Evolutionary conservation across 1,140 invertebrate species (phyloP), one percentile per base, ranked within the genome.

Genomic region (Drosophila bifasciata): DNA sequence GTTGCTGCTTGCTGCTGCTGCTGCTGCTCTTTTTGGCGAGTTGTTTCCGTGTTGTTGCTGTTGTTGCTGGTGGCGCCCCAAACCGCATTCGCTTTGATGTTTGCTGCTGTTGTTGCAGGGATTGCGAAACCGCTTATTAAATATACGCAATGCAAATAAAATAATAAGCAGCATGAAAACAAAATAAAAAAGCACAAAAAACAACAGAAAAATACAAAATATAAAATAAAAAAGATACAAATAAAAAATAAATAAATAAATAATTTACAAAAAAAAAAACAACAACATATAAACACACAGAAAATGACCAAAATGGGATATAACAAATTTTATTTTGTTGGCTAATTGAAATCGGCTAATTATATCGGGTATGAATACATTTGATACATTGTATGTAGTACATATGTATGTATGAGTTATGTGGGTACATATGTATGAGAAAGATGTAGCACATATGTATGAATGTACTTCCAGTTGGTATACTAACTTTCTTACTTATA

Each of bases 91-190:
- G 39, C 50, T 71, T 72, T 78, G 76, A 70, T 74, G 68, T 44
- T 44, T 68, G 58, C 36, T 58, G 32, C 39, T 62, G 45, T 62
- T 72, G 72, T 49, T 72, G 61, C 40, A 48, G 64, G 56, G 77
- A 51, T 52, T 76, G 39, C 58, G 49, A 63, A 81, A 81, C 79
- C 79, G 78, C 78, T 81, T 76, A 81, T 81, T 81, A 81, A 81
- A 81, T 68, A 77, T 68, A 66, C 71, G 49, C 53, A 50, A 44
- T 60, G 51, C 59, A 59, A 48, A 76, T 52, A 41, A 78, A 58
- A 71, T 62, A 69, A 69, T 48, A 68, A 43, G 43, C 66, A 56
- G 32, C 61, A 44, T 16, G 61, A 28, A 28, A 36, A 41, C 21
- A 51, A 23, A 28, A 28, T 28, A n/a, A n/a, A n/a, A n/a, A n/a